Evolutionary conservation across 2,888 invertebrate species (phyloP).

Genomic region (Marasmarcha lunaedactyla): DNA sequence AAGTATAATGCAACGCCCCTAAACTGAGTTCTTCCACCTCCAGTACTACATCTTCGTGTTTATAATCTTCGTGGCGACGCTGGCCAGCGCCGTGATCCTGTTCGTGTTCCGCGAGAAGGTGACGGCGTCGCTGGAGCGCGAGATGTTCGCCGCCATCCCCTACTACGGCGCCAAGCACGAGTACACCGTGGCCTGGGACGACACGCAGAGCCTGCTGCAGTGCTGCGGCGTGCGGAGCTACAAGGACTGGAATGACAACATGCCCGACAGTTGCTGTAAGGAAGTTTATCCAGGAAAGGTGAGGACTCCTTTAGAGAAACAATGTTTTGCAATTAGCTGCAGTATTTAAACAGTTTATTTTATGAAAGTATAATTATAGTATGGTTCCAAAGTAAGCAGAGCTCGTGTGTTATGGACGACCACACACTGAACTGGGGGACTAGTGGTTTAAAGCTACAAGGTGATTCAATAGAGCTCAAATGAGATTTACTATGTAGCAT

Average conservation of each 20-base stretch:
- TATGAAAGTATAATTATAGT: too few relatives aligned
- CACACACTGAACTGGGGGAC: too few relatives aligned
- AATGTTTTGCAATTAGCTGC: too few relatives aligned
- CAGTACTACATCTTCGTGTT: conserved; percentile 92
- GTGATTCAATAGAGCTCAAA: too few relatives aligned
- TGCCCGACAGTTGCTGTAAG: conserved; percentile 84
- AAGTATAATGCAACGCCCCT: too few relatives aligned
- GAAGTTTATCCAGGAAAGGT: conserved; percentile 72
- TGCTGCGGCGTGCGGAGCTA: conserved; percentile 87
- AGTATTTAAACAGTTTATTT: too few relatives aligned
- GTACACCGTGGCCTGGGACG: conserved; percentile 88
- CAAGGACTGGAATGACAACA: conserved; percentile 79
- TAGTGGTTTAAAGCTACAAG: too few relatives aligned
- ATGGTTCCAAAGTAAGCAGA: too few relatives aligned
- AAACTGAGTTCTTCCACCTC: too few relatives aligned
- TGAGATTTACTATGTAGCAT: too few relatives aligned
- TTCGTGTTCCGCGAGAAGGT: conserved; percentile 92
- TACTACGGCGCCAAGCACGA: conserved; percentile 78
- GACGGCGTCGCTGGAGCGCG: conserved; percentile 77
- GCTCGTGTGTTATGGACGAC: too few relatives aligned
- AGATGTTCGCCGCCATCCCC: conserved; percentile 82
- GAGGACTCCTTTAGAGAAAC: too few relatives aligned
- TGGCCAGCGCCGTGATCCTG: conserved; percentile 90
- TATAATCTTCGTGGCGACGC: conserved; percentile 89
- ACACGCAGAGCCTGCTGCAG: conserved; percentile 83